Conservation (phyloP, 1,140 invertebrate genomes). For the Microplitis demolitor region DNA sequence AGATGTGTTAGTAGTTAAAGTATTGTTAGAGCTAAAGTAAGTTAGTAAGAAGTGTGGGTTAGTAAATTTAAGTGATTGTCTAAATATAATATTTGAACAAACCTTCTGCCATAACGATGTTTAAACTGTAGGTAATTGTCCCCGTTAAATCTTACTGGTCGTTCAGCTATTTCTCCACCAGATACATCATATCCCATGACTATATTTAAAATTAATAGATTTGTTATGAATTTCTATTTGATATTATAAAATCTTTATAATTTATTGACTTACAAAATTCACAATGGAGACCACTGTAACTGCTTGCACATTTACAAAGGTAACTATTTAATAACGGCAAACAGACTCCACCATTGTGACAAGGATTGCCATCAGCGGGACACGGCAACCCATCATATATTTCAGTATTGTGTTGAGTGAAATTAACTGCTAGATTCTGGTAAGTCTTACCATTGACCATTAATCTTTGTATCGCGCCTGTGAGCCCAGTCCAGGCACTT, state of each 20-base stretch:
- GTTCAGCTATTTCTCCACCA: slow-evolving; percentile 59
- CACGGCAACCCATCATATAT: slow-evolving; percentile 75
- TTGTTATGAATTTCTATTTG: background rate
- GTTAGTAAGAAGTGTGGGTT: slow-evolving; percentile 33
- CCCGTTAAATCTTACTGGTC: slow-evolving; percentile 69
- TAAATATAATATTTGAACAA: slow-evolving; percentile 28
- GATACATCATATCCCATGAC: slow-evolving; percentile 56
- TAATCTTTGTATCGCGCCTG: slow-evolving; percentile 83
- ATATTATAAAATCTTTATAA: background rate
- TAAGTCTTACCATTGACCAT: slow-evolving; percentile 77
- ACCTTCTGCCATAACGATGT: slow-evolving; percentile 68
- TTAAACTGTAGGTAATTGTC: slow-evolving; percentile 68
- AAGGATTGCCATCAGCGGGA: slow-evolving; percentile 67
- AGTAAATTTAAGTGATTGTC: background rate
- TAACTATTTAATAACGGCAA: slow-evolving; percentile 74
- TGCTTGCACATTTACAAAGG: slow-evolving; percentile 71
- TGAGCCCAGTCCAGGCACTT: slow-evolving; percentile 75
- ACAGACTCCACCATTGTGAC: slow-evolving; percentile 78
- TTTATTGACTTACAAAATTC: slow-evolving; percentile 68
- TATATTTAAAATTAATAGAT: slow-evolving; percentile 30
- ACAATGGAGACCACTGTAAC: slow-evolving; percentile 73
- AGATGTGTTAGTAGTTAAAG: slow-evolving; percentile 55
- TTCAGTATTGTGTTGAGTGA: slow-evolving; percentile 61
- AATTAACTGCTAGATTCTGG: slow-evolving; percentile 61
- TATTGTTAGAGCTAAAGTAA: slow-evolving; percentile 55